Base-by-base conservation (phyloP, 2,888 invertebrate species). In the Torymus tubicola region DNA sequence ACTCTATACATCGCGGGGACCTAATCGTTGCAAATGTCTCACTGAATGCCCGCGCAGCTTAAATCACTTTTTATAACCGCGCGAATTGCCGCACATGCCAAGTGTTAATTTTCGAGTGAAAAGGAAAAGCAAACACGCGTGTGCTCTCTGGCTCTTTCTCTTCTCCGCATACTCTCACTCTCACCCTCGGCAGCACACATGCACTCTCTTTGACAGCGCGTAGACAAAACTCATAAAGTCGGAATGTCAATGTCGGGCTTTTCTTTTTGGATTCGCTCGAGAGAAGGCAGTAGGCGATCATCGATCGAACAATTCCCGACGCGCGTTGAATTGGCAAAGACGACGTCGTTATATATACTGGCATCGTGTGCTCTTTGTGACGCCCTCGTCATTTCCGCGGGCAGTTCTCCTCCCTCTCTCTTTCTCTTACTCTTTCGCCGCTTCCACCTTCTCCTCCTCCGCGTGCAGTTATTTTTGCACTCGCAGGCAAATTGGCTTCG, bases 381-480 rank as follows among this genome's bases (percentile, higher is more conserved):
- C 74, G 57, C 75, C 77, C 71, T 63, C 52, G 61, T 70, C 65
- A 50, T 58, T 80, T 81, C 64, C 74, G 72, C 81, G 60, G 65
- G 53, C 76, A 69, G 77, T 77, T 77, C 81, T 42, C 60, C 63
- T 63, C 78, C 76, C 64, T 77, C 61, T 75, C 77, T 71, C 61
- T 75, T 75, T 71, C 80, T 55, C 74, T 69, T 65, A 18, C 61
- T 14, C 68, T 58, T 58, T 71, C 77, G 77, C 60, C 60, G 42
- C 24, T 21, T 13, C 55, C 18, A 42, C 24, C 55, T n/a, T 71
- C 61, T 67, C 53, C 65, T 24, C 18, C 69, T 71, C 21, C n/a
- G 12, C 65, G 68, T 73, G 60, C 58, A 82, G 83, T 84, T 87
- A 85, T 87, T 87, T 87, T 85, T 82, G 83, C 80, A 73, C 61